These are phyloP conservation scores for Smutsia gigantea DNA, from an alignment of 2,797 vertebrate genomes.

Conservation along the genomic window DNA sequence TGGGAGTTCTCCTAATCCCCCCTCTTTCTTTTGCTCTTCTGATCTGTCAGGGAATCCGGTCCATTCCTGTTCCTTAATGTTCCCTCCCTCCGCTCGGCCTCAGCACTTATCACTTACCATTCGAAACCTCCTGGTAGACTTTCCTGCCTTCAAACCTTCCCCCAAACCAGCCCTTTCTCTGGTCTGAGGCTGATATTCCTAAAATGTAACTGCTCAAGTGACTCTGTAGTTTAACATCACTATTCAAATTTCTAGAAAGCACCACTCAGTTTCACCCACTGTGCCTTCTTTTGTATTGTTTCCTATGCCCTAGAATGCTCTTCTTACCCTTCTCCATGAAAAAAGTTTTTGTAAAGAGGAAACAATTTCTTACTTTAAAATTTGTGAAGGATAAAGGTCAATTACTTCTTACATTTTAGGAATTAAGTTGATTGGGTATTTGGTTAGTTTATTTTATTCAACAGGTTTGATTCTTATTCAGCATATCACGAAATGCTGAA, in stretches of 20 bases:
- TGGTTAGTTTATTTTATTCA: not conserved
- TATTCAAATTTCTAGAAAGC: not conserved
- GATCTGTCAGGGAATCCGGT: not conserved
- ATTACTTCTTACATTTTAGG: not conserved
- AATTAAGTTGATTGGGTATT: not conserved
- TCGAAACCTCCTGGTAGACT: not conserved
- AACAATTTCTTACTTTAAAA: not conserved
- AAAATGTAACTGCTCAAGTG: not conserved
- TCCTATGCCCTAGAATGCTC: not conserved
- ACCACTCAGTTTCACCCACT: not conserved
- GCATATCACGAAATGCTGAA: not conserved
- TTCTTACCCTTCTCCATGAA: not conserved
- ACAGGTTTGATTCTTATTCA: not conserved
- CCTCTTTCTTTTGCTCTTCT: not conserved
- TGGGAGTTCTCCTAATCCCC: not conserved
- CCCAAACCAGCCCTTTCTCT: not conserved
- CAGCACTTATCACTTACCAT: not conserved
- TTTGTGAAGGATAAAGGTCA: not conserved
- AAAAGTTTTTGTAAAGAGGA: not conserved
- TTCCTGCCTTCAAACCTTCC: not conserved
- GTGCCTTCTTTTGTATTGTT: not conserved
- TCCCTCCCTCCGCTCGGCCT: not conserved
- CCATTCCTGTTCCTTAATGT: not conserved
- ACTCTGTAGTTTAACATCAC: not conserved
- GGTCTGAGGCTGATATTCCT: not conserved